These are phyloP conservation scores for Prietella phreatophila DNA, from an alignment of 2,113 vertebrate species.

Conservation along the genomic window DNA sequence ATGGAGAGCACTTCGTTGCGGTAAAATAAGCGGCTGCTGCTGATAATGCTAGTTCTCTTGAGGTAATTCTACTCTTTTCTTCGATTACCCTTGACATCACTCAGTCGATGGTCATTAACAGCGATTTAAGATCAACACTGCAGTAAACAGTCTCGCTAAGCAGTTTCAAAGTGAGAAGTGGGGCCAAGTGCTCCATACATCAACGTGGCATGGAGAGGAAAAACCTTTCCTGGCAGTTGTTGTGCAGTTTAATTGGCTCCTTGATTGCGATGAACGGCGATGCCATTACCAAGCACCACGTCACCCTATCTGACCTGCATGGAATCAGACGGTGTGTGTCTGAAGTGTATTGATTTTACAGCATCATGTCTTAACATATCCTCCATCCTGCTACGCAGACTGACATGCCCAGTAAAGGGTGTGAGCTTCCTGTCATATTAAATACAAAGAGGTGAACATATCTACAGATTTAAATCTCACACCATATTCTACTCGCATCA, in stretches of 20 bases:
- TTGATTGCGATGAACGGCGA: constrained; percentile 18
- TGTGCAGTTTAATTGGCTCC: constrained; percentile 25
- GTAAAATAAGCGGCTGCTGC: background rate
- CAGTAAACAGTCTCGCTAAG: background rate
- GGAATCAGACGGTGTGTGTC: constrained; percentile 28
- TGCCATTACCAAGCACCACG: constrained; percentile 10
- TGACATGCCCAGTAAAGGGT: background rate
- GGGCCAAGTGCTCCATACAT: background rate
- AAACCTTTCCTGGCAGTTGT: constrained; percentile 7
- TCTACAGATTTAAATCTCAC: background rate
- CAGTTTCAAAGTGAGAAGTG: background rate
- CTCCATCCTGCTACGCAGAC: constrained; percentile 10
- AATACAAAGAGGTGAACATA: constrained; percentile 1
- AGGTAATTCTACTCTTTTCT: constrained; percentile 1
- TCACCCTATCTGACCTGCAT: constrained; percentile 15
- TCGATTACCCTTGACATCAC: background rate
- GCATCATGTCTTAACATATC: background rate
- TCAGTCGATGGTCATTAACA: background rate
- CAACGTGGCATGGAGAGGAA: background rate
- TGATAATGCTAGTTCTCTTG: background rate
- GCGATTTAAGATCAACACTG: background rate
- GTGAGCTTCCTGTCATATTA: background rate
- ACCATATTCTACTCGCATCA: background rate
- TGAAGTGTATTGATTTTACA: constrained; percentile 41
- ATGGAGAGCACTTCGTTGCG: background rate